These are phyloP conservation scores for Gobionotothen gibberifrons DNA, from an alignment of 2,797 vertebrate species.

Conservation along the genomic window DNA sequence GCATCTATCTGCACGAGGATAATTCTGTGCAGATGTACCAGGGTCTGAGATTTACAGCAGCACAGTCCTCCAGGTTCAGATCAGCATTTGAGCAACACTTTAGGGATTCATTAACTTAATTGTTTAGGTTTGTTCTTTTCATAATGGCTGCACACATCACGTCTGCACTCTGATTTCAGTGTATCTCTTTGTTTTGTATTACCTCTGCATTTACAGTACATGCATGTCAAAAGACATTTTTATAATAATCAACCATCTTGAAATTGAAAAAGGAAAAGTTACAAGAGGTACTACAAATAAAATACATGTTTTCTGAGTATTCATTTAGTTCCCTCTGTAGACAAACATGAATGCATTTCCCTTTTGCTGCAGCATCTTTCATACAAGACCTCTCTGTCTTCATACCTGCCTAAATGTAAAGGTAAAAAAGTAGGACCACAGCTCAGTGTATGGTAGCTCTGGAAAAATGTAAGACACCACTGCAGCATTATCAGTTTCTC, in stretches of 20 bases:
- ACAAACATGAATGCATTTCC: neutral
- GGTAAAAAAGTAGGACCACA: conserved; percentile 57
- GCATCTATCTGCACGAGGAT: conserved; percentile 42
- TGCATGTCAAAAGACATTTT: neutral
- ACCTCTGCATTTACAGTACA: neutral
- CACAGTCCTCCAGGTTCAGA: conserved; percentile 57
- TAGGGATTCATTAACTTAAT: conserved; percentile 56
- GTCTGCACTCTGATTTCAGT: neutral
- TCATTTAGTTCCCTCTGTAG: neutral
- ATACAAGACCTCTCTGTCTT: neutral
- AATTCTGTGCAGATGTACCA: conserved; percentile 80
- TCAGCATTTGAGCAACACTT: conserved; percentile 71
- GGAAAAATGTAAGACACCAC: no score
- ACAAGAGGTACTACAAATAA: neutral
- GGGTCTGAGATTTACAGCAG: conserved; percentile 53
- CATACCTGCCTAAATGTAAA: neutral
- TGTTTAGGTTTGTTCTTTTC: conserved; percentile 18
- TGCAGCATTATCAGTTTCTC: no score
- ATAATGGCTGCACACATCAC: conserved; percentile 1
- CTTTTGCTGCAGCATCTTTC: conserved; percentile 1
- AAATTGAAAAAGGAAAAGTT: neutral
- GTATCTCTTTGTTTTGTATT: neutral
- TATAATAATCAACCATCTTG: neutral
- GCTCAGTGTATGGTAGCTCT: conserved; percentile 19
- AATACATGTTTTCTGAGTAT: neutral